Evolutionary conservation across 53 echinoderm and acorn worm species (phyloP).

Genomic region (Actinopyga echinites): DNA sequence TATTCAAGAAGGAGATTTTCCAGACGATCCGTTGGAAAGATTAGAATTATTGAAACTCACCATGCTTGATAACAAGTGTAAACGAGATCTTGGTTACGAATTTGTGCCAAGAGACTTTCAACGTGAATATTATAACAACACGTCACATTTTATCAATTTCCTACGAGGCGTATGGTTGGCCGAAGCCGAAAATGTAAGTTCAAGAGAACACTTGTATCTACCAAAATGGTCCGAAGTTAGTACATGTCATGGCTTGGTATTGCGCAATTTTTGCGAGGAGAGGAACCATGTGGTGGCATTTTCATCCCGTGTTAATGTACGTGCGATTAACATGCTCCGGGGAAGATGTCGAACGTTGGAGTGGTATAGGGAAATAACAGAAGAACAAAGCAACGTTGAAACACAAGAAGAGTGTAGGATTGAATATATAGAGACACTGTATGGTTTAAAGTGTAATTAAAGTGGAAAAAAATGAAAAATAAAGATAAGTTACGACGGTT

Average conservation of each 20-base stretch:
- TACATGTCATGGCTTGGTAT: constrained; percentile 43
- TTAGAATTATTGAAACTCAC: neutral
- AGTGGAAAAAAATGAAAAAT: too few species aligned
- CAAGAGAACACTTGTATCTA: neutral
- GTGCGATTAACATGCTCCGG: constrained; percentile 13
- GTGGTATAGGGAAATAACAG: neutral
- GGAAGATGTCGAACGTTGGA: constrained; percentile 3
- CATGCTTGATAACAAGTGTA: neutral
- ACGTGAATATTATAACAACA: constrained; percentile 60
- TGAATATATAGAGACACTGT: too few species aligned
- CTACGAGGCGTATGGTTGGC: constrained; percentile 61
- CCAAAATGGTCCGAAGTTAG: constrained; percentile 50
- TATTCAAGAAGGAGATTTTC: neutral
- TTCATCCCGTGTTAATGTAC: neutral
- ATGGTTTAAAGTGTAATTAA: too few species aligned
- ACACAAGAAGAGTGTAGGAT: too few species aligned
- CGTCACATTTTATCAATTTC: constrained; percentile 64
- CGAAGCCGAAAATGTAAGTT: too few species aligned
- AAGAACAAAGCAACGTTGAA: too few species aligned
- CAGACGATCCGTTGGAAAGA: neutral
- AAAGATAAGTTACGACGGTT: too few species aligned
- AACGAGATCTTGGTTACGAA: neutral
- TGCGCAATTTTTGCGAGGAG: constrained; percentile 68
- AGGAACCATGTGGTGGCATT: constrained; percentile 68
- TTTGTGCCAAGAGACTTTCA: neutral